Percentiles rank a stretch among this genome's conserved stretches.
Conservation (phyloP, 2,113 vertebrate genomes). For the Engystomops pustulosus region DNA sequence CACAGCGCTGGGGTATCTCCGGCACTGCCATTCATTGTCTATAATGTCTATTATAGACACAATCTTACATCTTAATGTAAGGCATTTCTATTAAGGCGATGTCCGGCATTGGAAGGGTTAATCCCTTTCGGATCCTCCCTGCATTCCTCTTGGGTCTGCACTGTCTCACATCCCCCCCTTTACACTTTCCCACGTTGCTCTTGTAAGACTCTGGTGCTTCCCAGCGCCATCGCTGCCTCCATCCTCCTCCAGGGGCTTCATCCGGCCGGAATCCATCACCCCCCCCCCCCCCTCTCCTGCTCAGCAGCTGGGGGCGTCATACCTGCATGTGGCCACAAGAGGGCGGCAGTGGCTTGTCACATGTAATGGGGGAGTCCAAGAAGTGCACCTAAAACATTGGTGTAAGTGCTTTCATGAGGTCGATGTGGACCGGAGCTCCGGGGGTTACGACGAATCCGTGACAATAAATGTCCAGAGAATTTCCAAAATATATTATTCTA, state of each 20-base stretch:
- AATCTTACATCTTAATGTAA: too few relatives aligned
- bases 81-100: too few relatives aligned
- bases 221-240: constrained; percentile 6
- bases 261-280: not conserved
- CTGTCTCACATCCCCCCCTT: constrained; percentile 24
- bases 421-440: too few relatives aligned
- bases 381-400: too few relatives aligned
- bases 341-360: not conserved
- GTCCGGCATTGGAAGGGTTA: constrained; percentile 25
- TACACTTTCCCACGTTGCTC: constrained; percentile 36
- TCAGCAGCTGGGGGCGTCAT: not conserved
- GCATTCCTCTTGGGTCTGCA: constrained; percentile 17
- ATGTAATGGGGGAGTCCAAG: too few relatives aligned
- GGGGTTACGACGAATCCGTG: too few relatives aligned
- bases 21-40: too few relatives aligned
- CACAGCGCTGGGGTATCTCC: too few relatives aligned
- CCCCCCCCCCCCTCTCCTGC: not conserved
- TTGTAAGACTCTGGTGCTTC: not conserved
- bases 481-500: too few relatives aligned
- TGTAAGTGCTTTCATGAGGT: too few relatives aligned
- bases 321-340: not conserved
- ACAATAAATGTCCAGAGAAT: too few relatives aligned
- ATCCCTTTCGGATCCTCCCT: not conserved
- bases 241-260: constrained; percentile 24
- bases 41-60: too few relatives aligned